Evolutionary conservation across 2,113 vertebrate genomes (phyloP).

Genomic region (Tympanuchus pallidicinctus): DNA sequence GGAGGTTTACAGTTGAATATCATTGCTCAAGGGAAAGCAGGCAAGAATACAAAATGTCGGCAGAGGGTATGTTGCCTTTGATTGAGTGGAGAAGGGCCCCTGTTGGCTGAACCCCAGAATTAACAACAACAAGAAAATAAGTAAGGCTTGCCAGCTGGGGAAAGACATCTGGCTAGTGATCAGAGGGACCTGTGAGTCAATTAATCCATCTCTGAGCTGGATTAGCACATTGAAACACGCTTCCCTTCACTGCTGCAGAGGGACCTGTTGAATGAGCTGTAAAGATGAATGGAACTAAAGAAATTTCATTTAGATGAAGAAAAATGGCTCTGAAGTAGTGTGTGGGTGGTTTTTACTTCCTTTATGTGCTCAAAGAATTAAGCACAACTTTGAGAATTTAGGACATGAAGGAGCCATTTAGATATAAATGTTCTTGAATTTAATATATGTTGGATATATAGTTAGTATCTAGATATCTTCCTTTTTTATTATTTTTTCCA

Average conservation of each 20-base stretch:
- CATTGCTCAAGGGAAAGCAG: slow-evolving; percentile 57
- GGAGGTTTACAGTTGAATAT: slow-evolving; percentile 39
- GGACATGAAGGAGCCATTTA: slow-evolving; percentile 7
- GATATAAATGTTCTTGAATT: background rate
- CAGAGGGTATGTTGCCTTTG: slow-evolving; percentile 67
- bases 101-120: slow-evolving; percentile 70
- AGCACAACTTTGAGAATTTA: slow-evolving; percentile 41
- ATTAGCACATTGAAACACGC: slow-evolving; percentile 61
- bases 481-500: background rate
- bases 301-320: slow-evolving; percentile 70
- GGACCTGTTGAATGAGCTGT: slow-evolving; percentile 61
- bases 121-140: slow-evolving; percentile 67
- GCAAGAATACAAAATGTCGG: slow-evolving; percentile 57
- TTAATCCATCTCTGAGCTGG: slow-evolving; percentile 62
- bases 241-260: slow-evolving; percentile 64
- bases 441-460: background rate
- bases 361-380: slow-evolving; percentile 50
- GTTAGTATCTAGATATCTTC: background rate
- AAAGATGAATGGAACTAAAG: slow-evolving; percentile 73
- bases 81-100: slow-evolving; percentile 56
- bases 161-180: slow-evolving; percentile 77
- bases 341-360: slow-evolving; percentile 54
- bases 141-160: slow-evolving; percentile 71
- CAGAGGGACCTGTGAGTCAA: slow-evolving; percentile 62
- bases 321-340: slow-evolving; percentile 65